Conservation (phyloP, 2,888 invertebrate genomes). For the Tineola bisselliella region DNA sequence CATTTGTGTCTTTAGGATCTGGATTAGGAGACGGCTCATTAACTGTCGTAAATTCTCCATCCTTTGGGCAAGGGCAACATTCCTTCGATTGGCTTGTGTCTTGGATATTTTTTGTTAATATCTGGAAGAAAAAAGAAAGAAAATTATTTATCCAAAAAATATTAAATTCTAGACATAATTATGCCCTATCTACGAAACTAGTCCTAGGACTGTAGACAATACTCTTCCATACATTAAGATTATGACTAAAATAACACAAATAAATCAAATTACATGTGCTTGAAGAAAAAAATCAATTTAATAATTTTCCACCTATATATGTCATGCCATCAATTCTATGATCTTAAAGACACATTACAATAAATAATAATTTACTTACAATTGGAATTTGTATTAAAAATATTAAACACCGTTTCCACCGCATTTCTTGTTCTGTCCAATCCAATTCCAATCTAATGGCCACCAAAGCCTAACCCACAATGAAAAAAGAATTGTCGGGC, state of each 20-base stretch:
- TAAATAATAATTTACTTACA: not conserved
- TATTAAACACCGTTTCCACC: not conserved
- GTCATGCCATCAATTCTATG: no score
- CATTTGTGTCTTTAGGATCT: slow-evolving; percentile 20
- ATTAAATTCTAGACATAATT: no score
- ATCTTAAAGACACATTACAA: no score
- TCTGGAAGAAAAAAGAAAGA: not conserved
- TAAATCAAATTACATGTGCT: no score
- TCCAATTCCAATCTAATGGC: not conserved
- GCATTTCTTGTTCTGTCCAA: not conserved
- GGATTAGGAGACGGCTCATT: not conserved
- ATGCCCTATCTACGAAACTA: no score
- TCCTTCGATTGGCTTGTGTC: slow-evolving; percentile 27
- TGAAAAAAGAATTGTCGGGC: not conserved
- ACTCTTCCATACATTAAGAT: no score
- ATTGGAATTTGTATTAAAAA: not conserved
- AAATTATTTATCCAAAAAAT: no score
- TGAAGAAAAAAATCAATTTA: no score
- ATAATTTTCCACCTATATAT: no score
- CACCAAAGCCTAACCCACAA: not conserved
- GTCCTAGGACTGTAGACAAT: no score
- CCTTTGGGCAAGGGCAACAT: slow-evolving; percentile 44
- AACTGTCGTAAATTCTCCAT: slow-evolving; percentile 2
- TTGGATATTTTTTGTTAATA: slow-evolving; percentile 17
- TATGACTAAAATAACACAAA: no score